Evolutionary conservation across 2,113 vertebrate species (phyloP).

Genomic region (Columbina picui): DNA sequence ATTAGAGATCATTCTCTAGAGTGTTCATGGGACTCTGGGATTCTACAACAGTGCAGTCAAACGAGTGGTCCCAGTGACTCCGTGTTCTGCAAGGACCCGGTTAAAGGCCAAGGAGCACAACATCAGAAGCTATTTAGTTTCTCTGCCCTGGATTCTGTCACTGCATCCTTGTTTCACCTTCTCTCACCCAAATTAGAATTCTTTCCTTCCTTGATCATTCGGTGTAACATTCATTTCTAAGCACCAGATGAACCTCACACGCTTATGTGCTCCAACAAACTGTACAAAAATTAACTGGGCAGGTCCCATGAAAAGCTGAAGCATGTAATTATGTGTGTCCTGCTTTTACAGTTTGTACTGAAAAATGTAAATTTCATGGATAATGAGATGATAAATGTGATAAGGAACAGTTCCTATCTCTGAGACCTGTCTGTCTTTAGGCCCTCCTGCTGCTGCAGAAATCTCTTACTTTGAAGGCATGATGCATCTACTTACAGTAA

Average conservation of each 20-base stretch:
- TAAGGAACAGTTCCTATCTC: neutral
- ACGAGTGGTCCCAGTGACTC: neutral
- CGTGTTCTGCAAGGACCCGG: neutral
- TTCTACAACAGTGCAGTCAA: neutral
- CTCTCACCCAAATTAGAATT: neutral
- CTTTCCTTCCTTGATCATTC: constrained; percentile 1
- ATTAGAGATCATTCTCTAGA: neutral
- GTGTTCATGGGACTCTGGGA: neutral
- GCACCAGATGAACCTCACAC: constrained; percentile 1
- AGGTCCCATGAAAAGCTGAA: neutral
- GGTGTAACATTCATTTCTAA: neutral
- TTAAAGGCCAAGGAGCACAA: neutral
- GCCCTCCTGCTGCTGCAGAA: neutral
- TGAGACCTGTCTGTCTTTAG: neutral
- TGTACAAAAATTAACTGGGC: constrained; percentile 2
- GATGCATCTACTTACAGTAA: neutral
- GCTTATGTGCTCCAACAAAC: neutral
- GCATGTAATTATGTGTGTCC: neutral
- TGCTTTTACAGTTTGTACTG: neutral
- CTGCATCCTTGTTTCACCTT: neutral
- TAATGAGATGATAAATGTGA: neutral
- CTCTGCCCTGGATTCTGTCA: neutral
- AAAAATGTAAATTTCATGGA: neutral
- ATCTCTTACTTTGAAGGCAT: neutral
- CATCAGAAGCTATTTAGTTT: neutral